Base-by-base conservation (phyloP, 2,888 invertebrate species). In the Plagiodera versicolora region DNA sequence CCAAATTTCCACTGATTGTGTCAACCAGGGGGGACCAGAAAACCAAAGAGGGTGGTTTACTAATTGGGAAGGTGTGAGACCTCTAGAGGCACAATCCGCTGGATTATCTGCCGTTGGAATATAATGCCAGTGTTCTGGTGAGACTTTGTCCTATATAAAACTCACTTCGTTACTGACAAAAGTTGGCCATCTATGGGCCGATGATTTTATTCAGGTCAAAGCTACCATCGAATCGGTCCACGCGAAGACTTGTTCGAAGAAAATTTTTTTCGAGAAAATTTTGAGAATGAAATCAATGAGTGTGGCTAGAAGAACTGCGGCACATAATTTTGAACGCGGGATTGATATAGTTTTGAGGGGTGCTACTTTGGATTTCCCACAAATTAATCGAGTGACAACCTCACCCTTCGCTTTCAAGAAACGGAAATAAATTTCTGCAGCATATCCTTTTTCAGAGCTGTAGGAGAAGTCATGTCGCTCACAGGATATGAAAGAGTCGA, bases 381-480 rank as follows among this genome's bases (percentile, higher is more conserved):
- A 24, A 24, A 24, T 24, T 6, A 24, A 24, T 24, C 24, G 24
- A 24, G 6, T 6, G 3, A 24, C 24, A 24, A 24, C 24, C 6
- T 24, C 24, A 24, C 24, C 24, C 4, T 24, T 24, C 4, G 24
- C 3, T 24, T 24, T 35, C 53, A 32, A 17, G 16, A 49, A 49
- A 17, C 63, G 55, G 20, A 66, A 58, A 61, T 66, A 68, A 11
- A 68, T 45, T 1, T 56, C 60, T 46, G 54, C 53, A 4, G 54
- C 63, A 52, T 59, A 66, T 3, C 60, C 62, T 24, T 45, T 63
- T 50, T 58, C 39, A 46, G 50, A 48, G 17, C 48, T 28, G 20
- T 66, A 66, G 30, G 55, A 47, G 35, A 65, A 68, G 9, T 60
- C 63, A 39, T 61, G 59, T 17, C 63, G 24, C 28, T 56, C 28